These are phyloP conservation scores for Varroa destructor DNA, from an alignment of 1,140 invertebrate genomes.

Conservation along the genomic window DNA sequence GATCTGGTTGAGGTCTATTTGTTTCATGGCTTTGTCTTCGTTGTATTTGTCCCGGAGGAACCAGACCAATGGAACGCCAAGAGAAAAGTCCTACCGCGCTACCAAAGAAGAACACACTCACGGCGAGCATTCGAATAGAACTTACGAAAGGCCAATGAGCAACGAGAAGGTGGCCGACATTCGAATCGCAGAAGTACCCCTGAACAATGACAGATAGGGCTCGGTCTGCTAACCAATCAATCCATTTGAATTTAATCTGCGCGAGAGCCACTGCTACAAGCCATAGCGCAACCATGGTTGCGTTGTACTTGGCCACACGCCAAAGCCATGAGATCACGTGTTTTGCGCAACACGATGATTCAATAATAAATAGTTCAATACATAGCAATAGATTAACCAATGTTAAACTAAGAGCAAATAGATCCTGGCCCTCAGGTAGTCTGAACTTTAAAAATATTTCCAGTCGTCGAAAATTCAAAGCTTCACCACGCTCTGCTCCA, in stretches of 20 bases:
- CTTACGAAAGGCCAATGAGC: conserved; percentile 23
- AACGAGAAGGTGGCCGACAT: neutral
- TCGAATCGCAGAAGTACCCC: conserved; percentile 9
- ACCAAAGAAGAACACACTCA: conserved; percentile 25
- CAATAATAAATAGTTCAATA: conserved; percentile 7
- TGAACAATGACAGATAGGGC: conserved; percentile 7
- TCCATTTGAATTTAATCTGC: neutral
- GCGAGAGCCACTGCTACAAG: neutral
- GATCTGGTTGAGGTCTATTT: neutral
- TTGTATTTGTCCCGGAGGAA: neutral
- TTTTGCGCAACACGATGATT: neutral
- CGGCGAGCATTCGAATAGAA: conserved; percentile 11
- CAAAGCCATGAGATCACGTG: neutral
- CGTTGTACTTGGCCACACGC: conserved; percentile 22
- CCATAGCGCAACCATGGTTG: neutral
- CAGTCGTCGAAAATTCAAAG: conserved; percentile 17
- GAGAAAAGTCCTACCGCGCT: neutral
- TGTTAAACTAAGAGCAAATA: conserved; percentile 5
- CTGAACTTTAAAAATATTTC: conserved; percentile 18
- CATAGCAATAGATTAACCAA: conserved; percentile 17
- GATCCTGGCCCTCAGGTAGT: conserved; percentile 1
- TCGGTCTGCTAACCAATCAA: neutral
- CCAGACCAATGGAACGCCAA: neutral
- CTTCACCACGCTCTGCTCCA: conserved; percentile 4
- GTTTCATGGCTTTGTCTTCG: neutral